Evolutionary conservation across 2,797 vertebrate genomes (phyloP).

Genomic region (Myotis vivesi): DNA sequence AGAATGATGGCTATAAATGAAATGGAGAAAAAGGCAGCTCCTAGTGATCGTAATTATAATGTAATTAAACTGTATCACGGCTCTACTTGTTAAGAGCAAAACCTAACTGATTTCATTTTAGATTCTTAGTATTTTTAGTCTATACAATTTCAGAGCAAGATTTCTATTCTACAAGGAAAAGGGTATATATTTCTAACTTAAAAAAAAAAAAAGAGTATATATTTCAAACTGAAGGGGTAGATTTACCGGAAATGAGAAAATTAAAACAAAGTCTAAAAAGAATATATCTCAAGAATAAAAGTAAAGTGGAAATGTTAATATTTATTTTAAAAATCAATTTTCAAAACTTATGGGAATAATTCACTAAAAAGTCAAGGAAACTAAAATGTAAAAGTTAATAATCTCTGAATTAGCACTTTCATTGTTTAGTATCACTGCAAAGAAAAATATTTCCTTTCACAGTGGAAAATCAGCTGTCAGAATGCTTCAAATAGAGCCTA

Average conservation of each 20-base stretch:
- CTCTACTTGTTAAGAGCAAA: constrained; percentile 10
- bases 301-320: constrained; percentile 3
- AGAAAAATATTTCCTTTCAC: constrained; percentile 60
- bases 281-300: constrained; percentile 49
- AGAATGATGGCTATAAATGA: constrained; percentile 10
- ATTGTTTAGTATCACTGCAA: constrained; percentile 55
- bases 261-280: constrained; percentile 39
- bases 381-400: constrained; percentile 46
- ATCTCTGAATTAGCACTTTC: constrained; percentile 53
- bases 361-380: constrained; percentile 37
- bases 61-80: constrained; percentile 22
- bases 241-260: constrained; percentile 51
- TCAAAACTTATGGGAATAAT: constrained; percentile 35
- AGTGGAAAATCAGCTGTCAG: constrained; percentile 62
- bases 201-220: neutral
- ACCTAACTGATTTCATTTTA: constrained; percentile 45
- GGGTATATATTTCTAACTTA: neutral
- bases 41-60: neutral
- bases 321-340: constrained; percentile 50
- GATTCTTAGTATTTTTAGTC: constrained; percentile 37
- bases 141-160: constrained; percentile 48
- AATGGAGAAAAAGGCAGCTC: constrained; percentile 62
- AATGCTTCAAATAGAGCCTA: constrained; percentile 61
- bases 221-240: neutral
- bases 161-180: constrained; percentile 37